phyloP scores from a whole-genome alignment of 2,888 invertebrate species.

The Elegia similella region DNA sequence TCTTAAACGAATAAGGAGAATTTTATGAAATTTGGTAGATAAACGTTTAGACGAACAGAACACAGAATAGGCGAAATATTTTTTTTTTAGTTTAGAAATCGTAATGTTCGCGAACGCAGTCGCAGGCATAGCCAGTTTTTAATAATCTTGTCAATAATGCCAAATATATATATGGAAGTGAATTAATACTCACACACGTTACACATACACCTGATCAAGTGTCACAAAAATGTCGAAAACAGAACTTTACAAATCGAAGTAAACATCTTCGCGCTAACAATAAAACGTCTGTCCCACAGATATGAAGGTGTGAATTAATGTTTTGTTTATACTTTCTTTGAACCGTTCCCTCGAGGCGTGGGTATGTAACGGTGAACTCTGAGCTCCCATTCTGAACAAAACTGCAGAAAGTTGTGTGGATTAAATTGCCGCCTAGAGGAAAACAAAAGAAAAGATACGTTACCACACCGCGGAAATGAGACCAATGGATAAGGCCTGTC shows the following conservation, averaged over 20 bases:
- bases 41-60: too few species aligned
- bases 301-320: conserved; percentile 14
- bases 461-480: conserved; percentile 1
- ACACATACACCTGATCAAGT: too few species aligned
- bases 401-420: conserved; percentile 6
- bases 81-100: too few species aligned
- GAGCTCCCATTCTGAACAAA: background rate
- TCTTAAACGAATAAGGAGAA: too few species aligned
- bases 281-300: conserved; percentile 3
- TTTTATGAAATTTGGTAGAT: too few species aligned
- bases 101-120: too few species aligned
- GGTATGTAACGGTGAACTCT: conserved; percentile 12
- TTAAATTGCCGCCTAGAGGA: background rate
- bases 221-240: background rate
- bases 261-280: background rate
- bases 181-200: too few species aligned
- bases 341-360: conserved; percentile 4
- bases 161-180: too few species aligned
- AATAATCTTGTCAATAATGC: too few species aligned
- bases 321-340: conserved; percentile 14
- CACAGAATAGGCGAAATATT: too few species aligned
- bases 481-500: background rate
- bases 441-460: background rate
- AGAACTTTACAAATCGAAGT: background rate
- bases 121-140: too few species aligned